Evolutionary conservation across 2,797 vertebrate species (phyloP).

Genomic region (Yasuhikotakia modesta): DNA sequence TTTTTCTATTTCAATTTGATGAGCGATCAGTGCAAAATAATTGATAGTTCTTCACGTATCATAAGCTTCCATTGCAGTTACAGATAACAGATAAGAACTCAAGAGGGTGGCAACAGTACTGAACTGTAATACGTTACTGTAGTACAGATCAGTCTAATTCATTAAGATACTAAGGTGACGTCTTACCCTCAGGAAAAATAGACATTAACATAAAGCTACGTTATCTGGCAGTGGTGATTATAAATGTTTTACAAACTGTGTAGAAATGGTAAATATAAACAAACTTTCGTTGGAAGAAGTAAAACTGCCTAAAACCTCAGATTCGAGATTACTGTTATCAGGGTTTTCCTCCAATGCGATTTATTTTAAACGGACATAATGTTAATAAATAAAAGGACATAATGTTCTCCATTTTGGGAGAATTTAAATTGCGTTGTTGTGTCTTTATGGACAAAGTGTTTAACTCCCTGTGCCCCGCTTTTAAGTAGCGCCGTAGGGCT

Average conservation of each 20-base stretch:
- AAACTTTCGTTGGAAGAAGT: not conserved
- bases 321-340: constrained; percentile 19
- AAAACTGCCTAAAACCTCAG: not conserved
- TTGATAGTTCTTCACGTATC: not conserved
- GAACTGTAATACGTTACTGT: not conserved
- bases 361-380: not conserved
- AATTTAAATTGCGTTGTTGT: constrained; percentile 1
- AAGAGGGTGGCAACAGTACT: not conserved
- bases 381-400: too few species aligned
- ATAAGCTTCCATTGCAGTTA: not conserved
- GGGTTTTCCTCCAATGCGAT: not conserved
- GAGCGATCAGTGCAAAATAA: not conserved
- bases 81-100: not conserved
- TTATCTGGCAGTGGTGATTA: not conserved
- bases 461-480: not conserved
- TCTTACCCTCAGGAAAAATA: too few species aligned
- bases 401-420: not conserved
- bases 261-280: not conserved
- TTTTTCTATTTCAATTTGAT: too few species aligned
- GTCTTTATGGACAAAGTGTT: not conserved
- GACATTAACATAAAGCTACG: not conserved
- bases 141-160: not conserved
- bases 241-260: not conserved
- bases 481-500: constrained; percentile 17
- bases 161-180: not conserved